Percentiles rank a stretch among this genome's conserved stretches.
Conservation (phyloP, 2,888 invertebrate species). For the Saturnia pavonia region DNA sequence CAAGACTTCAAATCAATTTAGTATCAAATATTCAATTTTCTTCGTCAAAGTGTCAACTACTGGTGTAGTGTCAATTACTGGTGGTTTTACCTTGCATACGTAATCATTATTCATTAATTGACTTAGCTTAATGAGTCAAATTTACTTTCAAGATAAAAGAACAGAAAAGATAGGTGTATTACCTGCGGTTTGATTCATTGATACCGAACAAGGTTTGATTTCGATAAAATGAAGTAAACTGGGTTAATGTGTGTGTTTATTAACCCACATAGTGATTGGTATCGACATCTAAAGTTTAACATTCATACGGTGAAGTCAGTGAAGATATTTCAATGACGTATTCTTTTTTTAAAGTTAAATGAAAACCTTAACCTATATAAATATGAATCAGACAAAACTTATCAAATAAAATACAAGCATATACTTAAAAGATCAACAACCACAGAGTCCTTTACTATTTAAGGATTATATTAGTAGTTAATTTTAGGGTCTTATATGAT, state of each 20-base stretch:
- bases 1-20: no score
- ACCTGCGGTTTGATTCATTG: slow-evolving; percentile 24
- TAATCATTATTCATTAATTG: background rate
- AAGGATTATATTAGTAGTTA: background rate
- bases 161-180: background rate
- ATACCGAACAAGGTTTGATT: slow-evolving; percentile 19
- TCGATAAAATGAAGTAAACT: slow-evolving; percentile 24
- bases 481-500: background rate
- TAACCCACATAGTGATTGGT: slow-evolving; percentile 26
- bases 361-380: no score
- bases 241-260: slow-evolving; percentile 30
- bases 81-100: no score
- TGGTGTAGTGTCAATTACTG: no score
- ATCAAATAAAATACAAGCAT: no score
- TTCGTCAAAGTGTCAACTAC: no score
- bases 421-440: no score
- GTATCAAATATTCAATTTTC: no score
- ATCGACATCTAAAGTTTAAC: background rate
- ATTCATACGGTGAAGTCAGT: background rate
- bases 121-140: background rate
- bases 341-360: no score
- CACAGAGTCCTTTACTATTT: background rate
- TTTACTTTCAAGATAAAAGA: background rate
- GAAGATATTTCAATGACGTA: background rate
- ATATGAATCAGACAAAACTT: no score